phyloP scores from a whole-genome alignment of 2,113 vertebrate species.

The Phocoena phocoena region DNA sequence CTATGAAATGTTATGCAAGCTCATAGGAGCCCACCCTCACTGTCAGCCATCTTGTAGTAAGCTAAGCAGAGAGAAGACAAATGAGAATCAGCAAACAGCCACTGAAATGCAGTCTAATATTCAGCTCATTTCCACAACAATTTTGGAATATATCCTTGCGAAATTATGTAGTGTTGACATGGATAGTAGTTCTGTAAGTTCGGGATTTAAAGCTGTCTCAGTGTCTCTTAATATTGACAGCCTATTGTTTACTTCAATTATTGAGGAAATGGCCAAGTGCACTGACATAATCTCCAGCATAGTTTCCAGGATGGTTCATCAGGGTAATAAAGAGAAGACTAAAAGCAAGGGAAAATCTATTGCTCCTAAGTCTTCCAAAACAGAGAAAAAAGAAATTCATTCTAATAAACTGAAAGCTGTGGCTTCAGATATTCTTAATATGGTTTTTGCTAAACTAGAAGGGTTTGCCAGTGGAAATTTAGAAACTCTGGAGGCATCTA shows the following conservation, averaged over 20 bases:
- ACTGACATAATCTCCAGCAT: constrained; percentile 49
- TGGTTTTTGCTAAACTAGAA: constrained; percentile 72
- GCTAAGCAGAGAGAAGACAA: background rate
- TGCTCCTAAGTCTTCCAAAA: background rate
- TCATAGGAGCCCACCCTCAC: background rate
- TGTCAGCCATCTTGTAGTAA: background rate
- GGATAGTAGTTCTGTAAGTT: background rate
- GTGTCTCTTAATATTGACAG: constrained; percentile 42
- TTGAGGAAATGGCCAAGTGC: constrained; percentile 69
- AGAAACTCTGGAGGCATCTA: background rate
- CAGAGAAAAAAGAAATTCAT: background rate
- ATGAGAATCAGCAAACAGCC: background rate
- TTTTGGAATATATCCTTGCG: constrained; percentile 70
- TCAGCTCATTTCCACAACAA: constrained; percentile 61
- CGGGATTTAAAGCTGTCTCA: background rate
- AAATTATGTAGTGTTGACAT: constrained; percentile 58
- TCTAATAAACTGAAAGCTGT: constrained; percentile 35
- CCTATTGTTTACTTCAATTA: constrained; percentile 52
- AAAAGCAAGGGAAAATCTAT: background rate
- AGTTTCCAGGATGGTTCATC: constrained; percentile 34
- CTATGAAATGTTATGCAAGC: constrained; percentile 64
- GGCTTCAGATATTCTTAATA: constrained; percentile 72
- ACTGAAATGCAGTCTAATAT: constrained; percentile 12
- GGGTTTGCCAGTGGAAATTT: constrained; percentile 57
- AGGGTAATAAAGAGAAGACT: background rate